Evolutionary conservation across 2,113 vertebrate species (phyloP).

Genomic region (Psophia crepitans): DNA sequence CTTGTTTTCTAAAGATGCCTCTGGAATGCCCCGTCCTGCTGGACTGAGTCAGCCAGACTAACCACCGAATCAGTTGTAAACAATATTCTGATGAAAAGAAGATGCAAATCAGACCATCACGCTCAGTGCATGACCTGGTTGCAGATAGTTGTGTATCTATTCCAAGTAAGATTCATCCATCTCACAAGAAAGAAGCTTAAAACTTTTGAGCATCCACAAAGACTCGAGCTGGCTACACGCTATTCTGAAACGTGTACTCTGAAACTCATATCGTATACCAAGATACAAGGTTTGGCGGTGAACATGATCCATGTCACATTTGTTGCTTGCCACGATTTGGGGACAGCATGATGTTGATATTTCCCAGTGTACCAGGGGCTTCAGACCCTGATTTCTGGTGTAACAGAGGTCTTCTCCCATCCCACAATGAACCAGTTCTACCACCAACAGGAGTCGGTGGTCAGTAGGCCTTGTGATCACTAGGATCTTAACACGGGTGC

Average conservation of each 20-base stretch:
- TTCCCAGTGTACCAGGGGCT: no score
- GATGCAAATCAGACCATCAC: neutral
- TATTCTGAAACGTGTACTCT: neutral
- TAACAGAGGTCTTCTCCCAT: neutral
- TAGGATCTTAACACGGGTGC: neutral
- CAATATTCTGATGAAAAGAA: neutral
- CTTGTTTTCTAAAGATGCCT: constrained; percentile 33
- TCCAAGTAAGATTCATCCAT: neutral
- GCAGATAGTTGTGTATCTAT: neutral
- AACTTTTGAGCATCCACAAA: neutral
- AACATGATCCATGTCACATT: neutral
- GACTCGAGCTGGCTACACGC: neutral
- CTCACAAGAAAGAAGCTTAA: neutral
- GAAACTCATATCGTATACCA: neutral
- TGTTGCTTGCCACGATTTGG: neutral
- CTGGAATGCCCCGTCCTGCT: neutral
- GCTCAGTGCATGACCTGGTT: neutral
- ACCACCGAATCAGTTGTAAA: neutral
- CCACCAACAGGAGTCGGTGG: neutral
- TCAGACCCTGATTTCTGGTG: neutral
- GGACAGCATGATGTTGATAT: neutral
- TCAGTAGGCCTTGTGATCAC: neutral
- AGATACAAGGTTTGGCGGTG: neutral
- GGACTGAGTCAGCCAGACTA: constrained; percentile 17
- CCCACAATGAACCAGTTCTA: neutral